Conservation (phyloP, 2,797 vertebrate species). For the Sciaenops ocellatus region DNA sequence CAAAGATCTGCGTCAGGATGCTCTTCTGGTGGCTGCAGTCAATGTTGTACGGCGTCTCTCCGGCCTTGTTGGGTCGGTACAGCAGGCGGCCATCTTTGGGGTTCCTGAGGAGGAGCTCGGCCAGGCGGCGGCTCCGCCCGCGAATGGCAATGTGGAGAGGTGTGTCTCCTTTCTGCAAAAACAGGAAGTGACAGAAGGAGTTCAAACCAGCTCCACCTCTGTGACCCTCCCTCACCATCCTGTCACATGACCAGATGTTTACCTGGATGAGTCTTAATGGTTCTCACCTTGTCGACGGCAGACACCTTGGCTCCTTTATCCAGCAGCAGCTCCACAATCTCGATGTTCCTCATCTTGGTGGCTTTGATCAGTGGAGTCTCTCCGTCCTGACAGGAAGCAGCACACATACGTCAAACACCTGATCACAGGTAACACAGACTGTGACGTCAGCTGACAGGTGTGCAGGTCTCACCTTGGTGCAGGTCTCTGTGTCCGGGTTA, state of each 20-base stretch:
- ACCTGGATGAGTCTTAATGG: background rate
- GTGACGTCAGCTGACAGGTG: background rate
- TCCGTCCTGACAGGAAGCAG: slow-evolving; percentile 87
- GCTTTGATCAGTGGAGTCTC: slow-evolving; percentile 97
- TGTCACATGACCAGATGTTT: too few species aligned
- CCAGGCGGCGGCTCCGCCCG: slow-evolving; percentile 94
- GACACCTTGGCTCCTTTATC: slow-evolving; percentile 98
- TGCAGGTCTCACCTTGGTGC: slow-evolving; percentile 91
- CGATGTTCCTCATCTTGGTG: slow-evolving; percentile 98
- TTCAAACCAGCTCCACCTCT: too few species aligned
- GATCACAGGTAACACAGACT: background rate
- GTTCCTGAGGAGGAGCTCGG: slow-evolving; percentile 94
- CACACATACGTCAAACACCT: slow-evolving; percentile 4
- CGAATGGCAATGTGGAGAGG: slow-evolving; percentile 97
- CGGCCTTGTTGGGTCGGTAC: slow-evolving; percentile 96
- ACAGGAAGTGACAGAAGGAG: background rate
- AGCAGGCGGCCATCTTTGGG: slow-evolving; percentile 97
- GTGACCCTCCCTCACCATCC: too few species aligned
- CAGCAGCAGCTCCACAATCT: slow-evolving; percentile 95
- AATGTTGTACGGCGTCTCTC: slow-evolving; percentile 98
- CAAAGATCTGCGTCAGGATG: slow-evolving; percentile 98
- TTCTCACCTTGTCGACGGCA: slow-evolving; percentile 92
- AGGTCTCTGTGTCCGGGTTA: slow-evolving; percentile 96
- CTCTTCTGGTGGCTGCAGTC: slow-evolving; percentile 99
- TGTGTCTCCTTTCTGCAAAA: slow-evolving; percentile 94